Base-by-base conservation (phyloP, 2,888 invertebrate species). In the Disparrhopalites patrizii region DNA sequence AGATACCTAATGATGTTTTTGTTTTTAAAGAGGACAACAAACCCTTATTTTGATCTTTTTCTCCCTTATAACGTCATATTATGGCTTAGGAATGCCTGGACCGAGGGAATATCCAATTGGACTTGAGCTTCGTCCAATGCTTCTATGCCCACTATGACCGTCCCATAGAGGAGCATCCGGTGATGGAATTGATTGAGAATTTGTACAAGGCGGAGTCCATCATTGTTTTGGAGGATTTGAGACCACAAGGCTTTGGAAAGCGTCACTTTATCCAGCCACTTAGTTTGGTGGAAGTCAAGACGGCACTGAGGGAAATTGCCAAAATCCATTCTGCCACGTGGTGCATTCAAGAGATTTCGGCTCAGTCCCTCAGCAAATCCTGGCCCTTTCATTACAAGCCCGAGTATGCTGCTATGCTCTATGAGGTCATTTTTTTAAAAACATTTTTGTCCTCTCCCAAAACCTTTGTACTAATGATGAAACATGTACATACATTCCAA, bases 181-280 rank as follows among this genome's bases (percentile, higher is more conserved):
- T 71, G 20, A 10, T 63, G 33, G 71, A 70, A 13, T 27, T 70
- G 1, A 55, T 70, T 1, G 67, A 70, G 4, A 68, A 70, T 58
- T 62, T 74, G 25, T 60, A 67, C 1, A 75, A 73, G 7, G 67
- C 76, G 10, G 77, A 77, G 55, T 76, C 76, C 20, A 70, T 77
- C 7, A 68, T 77, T n/a, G 75, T 77, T 5, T 58, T 77, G 57
- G 75, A 75, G 28, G 77, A 77, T 66, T 67, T 77, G 52, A 68
- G 75, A 27, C 68, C 73, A 18, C 47, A 60, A 15, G 75, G 73
- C 10, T 77, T 67, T 65, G 68, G 71, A 5, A 75, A 76, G 58
- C 65, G 73, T 5, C 73, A 76, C 62, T 61, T 31, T 57, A 68
- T 72, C 1, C 62, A 74, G 18, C 76, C 76, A 7, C 67, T 77